Evolutionary conservation across 2,113 vertebrate genomes (phyloP), one percentile per base, ranked within the genome.

Genomic region (Cololabis saira): DNA sequence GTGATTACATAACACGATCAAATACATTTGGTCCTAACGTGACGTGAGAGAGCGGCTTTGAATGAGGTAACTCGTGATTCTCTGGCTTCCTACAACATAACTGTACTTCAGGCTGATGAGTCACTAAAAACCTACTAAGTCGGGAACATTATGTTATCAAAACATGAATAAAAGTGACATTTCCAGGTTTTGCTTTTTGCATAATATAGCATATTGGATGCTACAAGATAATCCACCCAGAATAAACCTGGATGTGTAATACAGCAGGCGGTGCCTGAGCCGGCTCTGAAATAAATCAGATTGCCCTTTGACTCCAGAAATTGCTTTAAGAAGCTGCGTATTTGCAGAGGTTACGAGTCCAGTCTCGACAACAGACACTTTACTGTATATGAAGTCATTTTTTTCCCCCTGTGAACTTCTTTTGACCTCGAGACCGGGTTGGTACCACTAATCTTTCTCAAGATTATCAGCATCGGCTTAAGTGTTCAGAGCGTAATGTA

Each of bases 321-420:
- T 8, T 48, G 50, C 66, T 66, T 65, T 33, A 56, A 21, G 54
- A 61, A n/a, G 14, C 58, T 48, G 19, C 22, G 27, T 11, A 30
- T 9, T 8, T 5, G 40, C 52, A 37, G 33, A 37, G 33, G 33
- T 37, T 37, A 11, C 44, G 22, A 50, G 55, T 54, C 54, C n/a
- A 55, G 43, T 54, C 44, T 47, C 40, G 5, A 53, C 6, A 45
- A 27, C 57, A 33, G 42, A 17, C 69, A 2, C 1, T 21, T 22
- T 41, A 18, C 43, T 43, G 21, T 15, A 10, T 17, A 44, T 57
- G 52, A 49, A 12, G 18, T 61, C 21, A 49, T 66, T 54, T 49
- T 54, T 49, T 18, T 74, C 54, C 24, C 24, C 7, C 33, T 1
- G 13, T 67, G 61, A 74, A 66, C 74, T 66, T 24, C n/a, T 4